Evolutionary conservation across 2,797 vertebrate species (phyloP).

Genomic region (Periparus ater): DNA sequence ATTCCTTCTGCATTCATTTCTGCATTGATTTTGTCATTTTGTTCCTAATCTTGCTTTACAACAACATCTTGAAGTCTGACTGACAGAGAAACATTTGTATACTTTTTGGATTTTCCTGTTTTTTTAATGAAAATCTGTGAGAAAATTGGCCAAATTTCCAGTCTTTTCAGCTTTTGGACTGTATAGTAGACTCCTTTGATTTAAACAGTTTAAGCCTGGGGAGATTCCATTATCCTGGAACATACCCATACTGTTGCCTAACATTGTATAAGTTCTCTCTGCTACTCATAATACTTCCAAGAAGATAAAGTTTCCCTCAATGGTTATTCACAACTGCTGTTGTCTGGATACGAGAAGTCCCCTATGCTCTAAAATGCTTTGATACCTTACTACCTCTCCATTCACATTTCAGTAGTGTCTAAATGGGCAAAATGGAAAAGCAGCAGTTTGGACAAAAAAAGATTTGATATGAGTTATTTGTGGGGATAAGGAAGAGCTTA

Average conservation of each 20-base stretch:
- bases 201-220: neutral
- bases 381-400: neutral
- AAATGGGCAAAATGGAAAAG: neutral
- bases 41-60: neutral
- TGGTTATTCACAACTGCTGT: neutral
- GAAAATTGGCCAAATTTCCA: neutral
- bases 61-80: neutral
- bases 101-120: neutral
- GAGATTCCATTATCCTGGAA: neutral
- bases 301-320: neutral
- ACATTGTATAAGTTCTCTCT: neutral
- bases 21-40: neutral
- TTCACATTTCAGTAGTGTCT: neutral
- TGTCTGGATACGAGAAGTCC: neutral
- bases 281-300: neutral
- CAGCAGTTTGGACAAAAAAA: neutral
- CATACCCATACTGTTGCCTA: neutral
- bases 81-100: neutral
- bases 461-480: neutral
- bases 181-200: neutral
- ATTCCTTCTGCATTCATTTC: neutral
- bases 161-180: neutral
- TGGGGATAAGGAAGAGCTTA: neutral
- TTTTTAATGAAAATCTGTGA: neutral
- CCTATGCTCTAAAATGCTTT: neutral